Base-by-base conservation (phyloP, 2,888 invertebrate genomes). In the Meganola albula region DNA sequence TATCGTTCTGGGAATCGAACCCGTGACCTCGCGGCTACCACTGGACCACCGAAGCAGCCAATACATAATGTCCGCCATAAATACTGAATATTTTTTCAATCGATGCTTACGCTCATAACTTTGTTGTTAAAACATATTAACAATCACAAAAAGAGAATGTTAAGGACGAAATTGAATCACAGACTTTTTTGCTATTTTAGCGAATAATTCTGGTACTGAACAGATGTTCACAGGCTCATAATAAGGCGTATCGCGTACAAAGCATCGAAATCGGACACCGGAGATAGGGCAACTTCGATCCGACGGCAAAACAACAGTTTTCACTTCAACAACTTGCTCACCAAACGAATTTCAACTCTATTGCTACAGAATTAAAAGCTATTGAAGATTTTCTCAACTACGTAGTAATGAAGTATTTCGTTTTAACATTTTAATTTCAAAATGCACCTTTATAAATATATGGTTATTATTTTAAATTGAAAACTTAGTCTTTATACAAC, bases 161-260 rank as follows among this genome's bases (percentile, higher is more conserved):
- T 62, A 56, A 56, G 53, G 57, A 59, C 63, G 58, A 48, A 66
- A 68, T 63, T 58, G 64, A 69, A 68, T 68, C 55, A 59, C 63
- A 63, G 37, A 44, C 24, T 53, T 74, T 77, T 82, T 79, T 73
- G 69, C 68, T 65, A 65, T 68, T 62, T 63, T 66, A 67, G 67
- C 71, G 70, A 75, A 77, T 76, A 73, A 79, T 70, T 74, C 67
- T 57, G 53, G 67, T 67, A 58, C 60, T 56, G 75, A 72, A 74
- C 85, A 85, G 83, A 83, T 85, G 80, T 82, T 79, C 75, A 68
- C 76, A 64, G 60, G 66, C 72, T 76, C 68, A 85, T 85, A 83
- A 85, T 85, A 83, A 85, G 85, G 72, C 74, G 65, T 82, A 83
- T 85, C 85, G 83, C 64, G 72, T 63, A 83, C 82, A 85, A 85